Evolutionary conservation across 2,888 invertebrate species (phyloP).

Genomic region (Pseudococcus viburni): DNA sequence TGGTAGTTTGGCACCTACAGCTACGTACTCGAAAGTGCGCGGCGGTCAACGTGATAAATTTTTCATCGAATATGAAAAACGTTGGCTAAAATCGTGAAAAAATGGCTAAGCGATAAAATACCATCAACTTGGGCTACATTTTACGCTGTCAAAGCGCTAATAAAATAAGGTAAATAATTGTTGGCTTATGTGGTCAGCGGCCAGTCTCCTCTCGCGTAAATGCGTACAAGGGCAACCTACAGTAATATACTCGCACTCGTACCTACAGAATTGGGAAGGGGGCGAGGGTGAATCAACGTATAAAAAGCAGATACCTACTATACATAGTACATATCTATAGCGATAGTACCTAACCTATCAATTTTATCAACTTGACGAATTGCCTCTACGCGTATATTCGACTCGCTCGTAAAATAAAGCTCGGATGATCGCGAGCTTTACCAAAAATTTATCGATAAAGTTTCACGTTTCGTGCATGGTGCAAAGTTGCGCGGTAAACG

Average conservation of each 20-base stretch:
- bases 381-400: background rate
- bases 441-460: background rate
- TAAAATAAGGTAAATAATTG: constrained; percentile 26
- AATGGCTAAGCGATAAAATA: constrained; percentile 15
- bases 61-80: no score
- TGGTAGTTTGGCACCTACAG: no score
- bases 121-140: background rate
- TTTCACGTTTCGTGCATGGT: background rate
- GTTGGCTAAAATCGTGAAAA: background rate
- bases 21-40: no score
- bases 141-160: constrained; percentile 21
- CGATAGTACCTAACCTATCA: background rate
- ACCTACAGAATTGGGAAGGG: background rate
- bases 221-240: background rate
- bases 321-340: background rate
- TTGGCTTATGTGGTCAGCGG: background rate
- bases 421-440: background rate
- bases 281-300: background rate
- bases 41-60: no score
- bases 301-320: background rate
- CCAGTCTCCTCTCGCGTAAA: background rate
- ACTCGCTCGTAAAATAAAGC: background rate
- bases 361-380: constrained; percentile 22
- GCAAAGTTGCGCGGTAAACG: background rate
- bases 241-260: background rate